Evolutionary conservation across 2,113 vertebrate genomes (phyloP).

Genomic region (Engystomops pustulosus): DNA sequence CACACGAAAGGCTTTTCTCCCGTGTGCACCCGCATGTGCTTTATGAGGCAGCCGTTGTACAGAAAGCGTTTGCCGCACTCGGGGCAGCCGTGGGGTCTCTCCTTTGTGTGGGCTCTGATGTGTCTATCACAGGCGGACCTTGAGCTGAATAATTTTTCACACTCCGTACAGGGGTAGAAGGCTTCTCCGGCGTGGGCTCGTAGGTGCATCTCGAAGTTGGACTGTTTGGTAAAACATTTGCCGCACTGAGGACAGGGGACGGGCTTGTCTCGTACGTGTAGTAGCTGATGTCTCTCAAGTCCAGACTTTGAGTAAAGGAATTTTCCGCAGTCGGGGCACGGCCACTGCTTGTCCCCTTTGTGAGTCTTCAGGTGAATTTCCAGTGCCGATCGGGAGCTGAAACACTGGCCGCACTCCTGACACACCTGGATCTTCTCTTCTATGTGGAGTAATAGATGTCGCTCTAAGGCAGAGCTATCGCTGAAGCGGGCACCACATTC

Average conservation of each 20-base stretch:
- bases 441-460: conserved; percentile 5
- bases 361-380: not conserved
- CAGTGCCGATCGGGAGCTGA: not conserved
- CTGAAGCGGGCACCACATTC: conserved; percentile 6
- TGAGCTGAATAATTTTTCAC: conserved; percentile 6
- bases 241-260: conserved; percentile 21
- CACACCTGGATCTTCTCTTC: conserved; percentile 39
- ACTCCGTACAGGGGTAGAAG: conserved; percentile 1
- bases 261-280: conserved; percentile 19
- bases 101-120: not conserved
- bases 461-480: not conserved
- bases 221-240: conserved; percentile 19
- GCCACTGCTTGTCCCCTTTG: conserved; percentile 2
- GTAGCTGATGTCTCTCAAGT: conserved; percentile 4
- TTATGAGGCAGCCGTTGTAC: not conserved
- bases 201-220: conserved; percentile 37
- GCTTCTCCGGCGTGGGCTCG: conserved; percentile 20
- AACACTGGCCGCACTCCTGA: conserved; percentile 10
- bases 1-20: conserved; percentile 32
- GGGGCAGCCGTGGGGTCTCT: conserved; percentile 20
- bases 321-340: conserved; percentile 23
- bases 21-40: conserved; percentile 21
- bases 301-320: conserved; percentile 25
- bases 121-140: conserved; percentile 20
- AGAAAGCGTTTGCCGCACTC: conserved; percentile 20